These are phyloP conservation scores for Dendrolimus punctatus DNA, from an alignment of 1,140 invertebrate genomes.

Conservation along the genomic window DNA sequence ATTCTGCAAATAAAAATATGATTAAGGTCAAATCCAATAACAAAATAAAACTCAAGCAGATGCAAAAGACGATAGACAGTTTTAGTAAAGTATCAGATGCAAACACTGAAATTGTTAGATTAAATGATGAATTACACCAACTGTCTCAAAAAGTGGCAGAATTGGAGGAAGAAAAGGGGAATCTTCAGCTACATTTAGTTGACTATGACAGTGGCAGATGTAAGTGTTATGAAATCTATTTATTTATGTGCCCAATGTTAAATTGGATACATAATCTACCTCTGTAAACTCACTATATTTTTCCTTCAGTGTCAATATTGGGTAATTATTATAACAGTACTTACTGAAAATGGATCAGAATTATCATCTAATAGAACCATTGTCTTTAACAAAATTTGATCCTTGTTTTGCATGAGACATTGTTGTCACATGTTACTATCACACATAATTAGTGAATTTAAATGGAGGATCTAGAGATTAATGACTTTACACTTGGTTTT, in stretches of 20 bases:
- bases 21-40: conserved; percentile 88
- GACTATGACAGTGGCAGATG: conserved; percentile 85
- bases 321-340: no score
- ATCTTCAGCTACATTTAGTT: conserved; percentile 86
- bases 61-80: conserved; percentile 86
- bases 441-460: no score
- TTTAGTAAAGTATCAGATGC: conserved; percentile 82
- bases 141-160: conserved; percentile 86
- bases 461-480: no score
- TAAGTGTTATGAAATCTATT: conserved; percentile 62
- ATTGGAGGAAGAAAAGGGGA: conserved; percentile 92
- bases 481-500: no score
- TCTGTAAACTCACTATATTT: no score
- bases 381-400: no score
- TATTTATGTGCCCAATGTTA: not conserved
- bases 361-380: no score
- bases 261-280: no score
- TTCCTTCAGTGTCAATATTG: no score
- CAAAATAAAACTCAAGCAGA: conserved; percentile 85
- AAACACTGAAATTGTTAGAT: conserved; percentile 77
- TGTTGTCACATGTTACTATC: no score
- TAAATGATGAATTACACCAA: conserved; percentile 73
- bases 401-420: no score
- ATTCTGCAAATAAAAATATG: conserved; percentile 85
- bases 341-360: no score